Percentiles rank a stretch among this genome's conserved stretches.
Evolutionary conservation across 2,113 vertebrate genomes (phyloP).

Genomic region (Varanus komodoensis): DNA sequence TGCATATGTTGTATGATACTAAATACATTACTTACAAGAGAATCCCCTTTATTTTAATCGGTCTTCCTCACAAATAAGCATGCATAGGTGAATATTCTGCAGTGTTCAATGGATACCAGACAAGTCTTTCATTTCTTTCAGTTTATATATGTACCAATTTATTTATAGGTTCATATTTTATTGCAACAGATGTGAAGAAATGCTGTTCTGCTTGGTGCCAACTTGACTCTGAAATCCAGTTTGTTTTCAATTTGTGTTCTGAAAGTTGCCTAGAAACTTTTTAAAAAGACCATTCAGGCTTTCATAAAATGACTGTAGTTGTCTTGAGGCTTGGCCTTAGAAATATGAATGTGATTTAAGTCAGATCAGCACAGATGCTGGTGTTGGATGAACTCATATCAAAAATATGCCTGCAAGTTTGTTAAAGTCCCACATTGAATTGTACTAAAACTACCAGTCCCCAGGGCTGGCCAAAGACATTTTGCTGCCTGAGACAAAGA

Average conservation of each 20-base stretch:
- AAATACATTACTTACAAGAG: not conserved
- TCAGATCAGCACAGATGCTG: slow-evolving; percentile 47
- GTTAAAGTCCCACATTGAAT: slow-evolving; percentile 52
- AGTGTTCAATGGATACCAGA: not conserved
- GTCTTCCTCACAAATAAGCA: not conserved
- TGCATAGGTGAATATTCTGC: not conserved
- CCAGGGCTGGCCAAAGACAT: no score
- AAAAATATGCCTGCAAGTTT: slow-evolving; percentile 51
- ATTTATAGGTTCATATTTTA: slow-evolving; percentile 6
- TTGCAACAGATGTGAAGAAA: not conserved
- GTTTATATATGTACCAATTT: not conserved
- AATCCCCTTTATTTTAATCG: not conserved
- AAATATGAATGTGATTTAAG: slow-evolving; percentile 27
- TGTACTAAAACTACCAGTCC: slow-evolving; percentile 29
- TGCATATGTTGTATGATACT: not conserved
- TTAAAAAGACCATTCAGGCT: slow-evolving; percentile 16
- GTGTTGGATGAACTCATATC: slow-evolving; percentile 51
- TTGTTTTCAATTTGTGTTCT: slow-evolving; percentile 33
- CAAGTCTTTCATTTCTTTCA: not conserved
- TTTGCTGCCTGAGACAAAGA: no score
- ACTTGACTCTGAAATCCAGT: not conserved
- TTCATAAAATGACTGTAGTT: slow-evolving; percentile 48
- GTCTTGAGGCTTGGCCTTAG: slow-evolving; percentile 51
- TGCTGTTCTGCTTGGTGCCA: not conserved
- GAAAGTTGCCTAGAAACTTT: slow-evolving; percentile 33